Evolutionary conservation across 2,113 vertebrate genomes (phyloP), one percentile per base, ranked within the genome.

Genomic region (Indicator maculatus): DNA sequence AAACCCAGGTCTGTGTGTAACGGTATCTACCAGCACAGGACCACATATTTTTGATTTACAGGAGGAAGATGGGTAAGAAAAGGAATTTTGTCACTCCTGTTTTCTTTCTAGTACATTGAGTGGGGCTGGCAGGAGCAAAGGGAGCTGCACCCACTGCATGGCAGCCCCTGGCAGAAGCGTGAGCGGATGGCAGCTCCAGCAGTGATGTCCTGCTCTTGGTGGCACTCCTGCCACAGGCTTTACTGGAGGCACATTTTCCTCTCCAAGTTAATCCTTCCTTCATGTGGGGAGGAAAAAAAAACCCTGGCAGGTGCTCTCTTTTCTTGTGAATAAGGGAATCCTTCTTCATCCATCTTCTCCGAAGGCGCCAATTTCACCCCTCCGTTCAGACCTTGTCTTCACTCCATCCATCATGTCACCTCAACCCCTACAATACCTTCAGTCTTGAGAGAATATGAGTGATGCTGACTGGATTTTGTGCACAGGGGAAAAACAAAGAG

Each of bases 241-340:
- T 38, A 69, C 28, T 65, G 61, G 9, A 90, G 61, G n/a, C 19
- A n/a, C 8, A 13, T 23, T 76, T 59, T 61, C 70, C 66, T 16
- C 38, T 82, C 47, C 58, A 26, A 8, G 5, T 73, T 90, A 53
- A 56, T 88, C 83, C 36, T 80, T 90, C 26, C 21, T 55, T 88
- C 50, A 53, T 8, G 5, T 1, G 20, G 45, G 8, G 55, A 24
- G 52, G 41, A 3, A 2, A 30, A 50, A 11, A 23, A 41, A 64
- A 53, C 2, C 26, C 44, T 60, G 23, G 52, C 39, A 86, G 36
- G 17, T 69, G 60, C 4, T 76, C 47, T 50, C 47, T 50, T 23
- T 50, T 91, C 75, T 82, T 65, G 59, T 79, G 81, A 91, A 47
- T 61, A 90, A 70, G n/a, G 58, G 89, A 75, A 63, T 86, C 83